Percentiles rank a stretch among this genome's conserved stretches.
phyloP scores from a whole-genome alignment of 2,113 vertebrate genomes.

The Aleadryas rufinucha region DNA sequence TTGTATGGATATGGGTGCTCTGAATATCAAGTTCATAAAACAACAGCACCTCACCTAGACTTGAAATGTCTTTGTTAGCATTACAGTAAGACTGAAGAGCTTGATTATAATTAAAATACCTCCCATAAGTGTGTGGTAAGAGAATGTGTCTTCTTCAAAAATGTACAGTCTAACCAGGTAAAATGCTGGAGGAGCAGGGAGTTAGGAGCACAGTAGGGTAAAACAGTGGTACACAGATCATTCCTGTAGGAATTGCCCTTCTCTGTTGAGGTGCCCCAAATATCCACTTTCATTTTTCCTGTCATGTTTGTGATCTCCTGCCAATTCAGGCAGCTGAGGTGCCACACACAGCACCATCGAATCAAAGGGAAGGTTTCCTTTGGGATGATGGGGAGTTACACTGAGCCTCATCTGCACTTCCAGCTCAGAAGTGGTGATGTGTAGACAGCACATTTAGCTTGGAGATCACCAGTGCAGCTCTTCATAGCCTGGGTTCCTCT shows the following conservation, averaged over 20 bases:
- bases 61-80: background rate
- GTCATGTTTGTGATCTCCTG: background rate
- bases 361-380: background rate
- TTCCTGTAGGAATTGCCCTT: background rate
- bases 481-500: background rate
- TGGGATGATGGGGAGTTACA: background rate
- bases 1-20: background rate
- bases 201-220: background rate
- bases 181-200: background rate
- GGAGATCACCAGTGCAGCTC: background rate
- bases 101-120: background rate
- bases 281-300: background rate
- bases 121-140: background rate
- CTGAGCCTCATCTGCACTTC: background rate
- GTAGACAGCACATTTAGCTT: background rate
- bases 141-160: background rate
- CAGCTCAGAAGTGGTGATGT: background rate
- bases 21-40: background rate
- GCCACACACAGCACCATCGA: background rate
- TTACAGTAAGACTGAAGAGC: background rate
- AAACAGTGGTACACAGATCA: background rate
- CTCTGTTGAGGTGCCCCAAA: background rate
- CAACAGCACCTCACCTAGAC: background rate
- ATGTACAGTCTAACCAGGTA: background rate
- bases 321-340: background rate